Percentiles rank a stretch among this genome's conserved stretches.
phyloP scores from a whole-genome alignment of 2,113 vertebrate genomes.

The Ochotona princeps region DNA sequence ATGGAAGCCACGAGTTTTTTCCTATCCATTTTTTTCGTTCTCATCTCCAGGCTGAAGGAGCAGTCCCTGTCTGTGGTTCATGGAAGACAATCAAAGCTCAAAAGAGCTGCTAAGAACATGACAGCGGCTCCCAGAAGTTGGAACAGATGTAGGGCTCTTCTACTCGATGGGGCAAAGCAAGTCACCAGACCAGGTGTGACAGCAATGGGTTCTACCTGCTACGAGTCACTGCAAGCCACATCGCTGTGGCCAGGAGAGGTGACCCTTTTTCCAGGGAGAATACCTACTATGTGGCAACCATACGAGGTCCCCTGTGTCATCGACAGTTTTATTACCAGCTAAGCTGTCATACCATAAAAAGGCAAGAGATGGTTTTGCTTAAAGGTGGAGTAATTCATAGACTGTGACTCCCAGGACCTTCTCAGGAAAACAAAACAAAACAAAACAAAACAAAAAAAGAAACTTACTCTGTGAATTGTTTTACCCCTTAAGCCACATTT shows the following conservation, averaged over 20 bases:
- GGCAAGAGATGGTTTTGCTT: background rate
- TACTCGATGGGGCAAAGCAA: background rate
- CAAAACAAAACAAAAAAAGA: too few relatives aligned
- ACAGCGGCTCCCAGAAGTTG: background rate
- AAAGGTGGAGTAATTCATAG: background rate
- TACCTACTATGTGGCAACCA: background rate
- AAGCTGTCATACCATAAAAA: background rate
- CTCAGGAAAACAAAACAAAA: background rate
- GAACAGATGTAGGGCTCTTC: background rate
- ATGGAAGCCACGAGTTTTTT: background rate
- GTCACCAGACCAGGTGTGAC: background rate
- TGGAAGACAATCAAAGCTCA: background rate
- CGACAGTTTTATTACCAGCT: slow-evolving; percentile 41
- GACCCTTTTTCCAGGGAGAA: background rate
- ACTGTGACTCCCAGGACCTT: background rate
- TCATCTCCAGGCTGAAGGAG: background rate
- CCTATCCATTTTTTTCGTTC: background rate
- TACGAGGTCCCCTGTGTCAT: background rate
- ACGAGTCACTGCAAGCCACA: background rate
- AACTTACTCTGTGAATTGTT: background rate
- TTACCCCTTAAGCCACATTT: background rate
- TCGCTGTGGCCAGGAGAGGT: background rate
- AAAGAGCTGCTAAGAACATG: background rate
- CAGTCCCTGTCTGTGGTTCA: background rate
- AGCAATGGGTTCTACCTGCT: too few relatives aligned